Percentiles rank a stretch among this genome's conserved stretches.
Conservation (phyloP, 2,888 invertebrate species). For the Meghimatium bilineatum region DNA sequence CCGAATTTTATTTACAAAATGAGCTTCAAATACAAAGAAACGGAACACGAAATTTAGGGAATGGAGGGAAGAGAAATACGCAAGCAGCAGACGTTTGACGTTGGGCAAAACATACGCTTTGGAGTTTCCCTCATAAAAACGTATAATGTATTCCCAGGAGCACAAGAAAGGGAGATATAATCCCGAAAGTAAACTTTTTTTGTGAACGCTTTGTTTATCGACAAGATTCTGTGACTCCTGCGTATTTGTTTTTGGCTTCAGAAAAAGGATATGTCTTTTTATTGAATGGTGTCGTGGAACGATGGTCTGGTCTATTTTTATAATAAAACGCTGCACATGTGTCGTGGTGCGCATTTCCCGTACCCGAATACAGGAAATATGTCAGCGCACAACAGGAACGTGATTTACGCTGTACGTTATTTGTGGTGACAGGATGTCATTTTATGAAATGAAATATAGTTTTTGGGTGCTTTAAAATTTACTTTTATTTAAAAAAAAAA, state of each 20-base stretch:
- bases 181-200: conserved; percentile 15
- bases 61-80: background rate
- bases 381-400: background rate
- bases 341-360: background rate
- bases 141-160: background rate
- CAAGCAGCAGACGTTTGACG: background rate
- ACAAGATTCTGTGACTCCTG: conserved; percentile 24
- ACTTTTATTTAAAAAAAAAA: background rate
- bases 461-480: background rate
- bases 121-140: background rate
- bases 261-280: conserved; percentile 7
- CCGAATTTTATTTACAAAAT: conserved; percentile 24
- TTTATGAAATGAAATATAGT: background rate
- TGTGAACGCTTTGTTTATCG: conserved; percentile 27
- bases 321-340: background rate
- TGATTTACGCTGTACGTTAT: background rate
- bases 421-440: background rate
- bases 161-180: conserved; percentile 20
- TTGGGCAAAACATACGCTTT: background rate
- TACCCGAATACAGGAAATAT: background rate
- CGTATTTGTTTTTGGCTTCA: conserved; percentile 12
- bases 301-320: background rate
- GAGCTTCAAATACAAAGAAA: conserved; percentile 9
- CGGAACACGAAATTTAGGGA: background rate
- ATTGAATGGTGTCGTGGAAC: background rate